Percentiles rank a stretch among this genome's conserved stretches.
Evolutionary conservation across 2,113 vertebrate species (phyloP).

Genomic region (Rhombomys opimus): DNA sequence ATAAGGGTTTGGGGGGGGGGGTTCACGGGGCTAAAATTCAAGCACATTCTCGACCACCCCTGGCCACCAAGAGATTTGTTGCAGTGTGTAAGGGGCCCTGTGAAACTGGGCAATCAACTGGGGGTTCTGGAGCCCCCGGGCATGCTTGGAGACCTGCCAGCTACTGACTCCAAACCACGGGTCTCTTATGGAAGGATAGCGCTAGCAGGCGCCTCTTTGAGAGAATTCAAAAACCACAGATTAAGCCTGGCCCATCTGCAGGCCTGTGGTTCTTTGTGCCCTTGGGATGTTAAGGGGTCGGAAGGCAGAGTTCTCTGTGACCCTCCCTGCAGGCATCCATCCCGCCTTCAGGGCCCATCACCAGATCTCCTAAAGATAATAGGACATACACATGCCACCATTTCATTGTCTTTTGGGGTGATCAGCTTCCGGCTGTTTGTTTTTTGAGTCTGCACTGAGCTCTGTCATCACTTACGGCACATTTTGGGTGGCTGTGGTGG

Average conservation of each 20-base stretch:
- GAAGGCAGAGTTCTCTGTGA: not conserved
- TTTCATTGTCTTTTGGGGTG: accelerated
- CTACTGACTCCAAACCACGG: not conserved
- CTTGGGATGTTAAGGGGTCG: not conserved
- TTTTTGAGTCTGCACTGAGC: accelerated
- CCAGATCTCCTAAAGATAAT: not conserved
- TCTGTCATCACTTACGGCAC: accelerated
- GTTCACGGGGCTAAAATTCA: too few species aligned
- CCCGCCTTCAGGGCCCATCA: not conserved
- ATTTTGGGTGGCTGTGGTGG: accelerated
- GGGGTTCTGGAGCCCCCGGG: not conserved
- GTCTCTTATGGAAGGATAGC: not conserved
- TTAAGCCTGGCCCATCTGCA: not conserved
- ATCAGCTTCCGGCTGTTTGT: accelerated
- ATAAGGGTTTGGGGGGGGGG: not conserved
- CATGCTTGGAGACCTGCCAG: not conserved
- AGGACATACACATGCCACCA: too few species aligned
- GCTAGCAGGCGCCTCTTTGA: not conserved
- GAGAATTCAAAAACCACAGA: not conserved
- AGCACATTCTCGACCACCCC: too few species aligned
- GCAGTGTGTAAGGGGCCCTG: not conserved
- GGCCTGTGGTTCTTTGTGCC: not conserved
- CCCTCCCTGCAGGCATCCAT: not conserved
- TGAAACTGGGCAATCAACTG: not conserved
- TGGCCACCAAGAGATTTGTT: not conserved